Conservation (phyloP, 1,140 invertebrate genomes). For the Diachasmimorpha longicaudata region DNA sequence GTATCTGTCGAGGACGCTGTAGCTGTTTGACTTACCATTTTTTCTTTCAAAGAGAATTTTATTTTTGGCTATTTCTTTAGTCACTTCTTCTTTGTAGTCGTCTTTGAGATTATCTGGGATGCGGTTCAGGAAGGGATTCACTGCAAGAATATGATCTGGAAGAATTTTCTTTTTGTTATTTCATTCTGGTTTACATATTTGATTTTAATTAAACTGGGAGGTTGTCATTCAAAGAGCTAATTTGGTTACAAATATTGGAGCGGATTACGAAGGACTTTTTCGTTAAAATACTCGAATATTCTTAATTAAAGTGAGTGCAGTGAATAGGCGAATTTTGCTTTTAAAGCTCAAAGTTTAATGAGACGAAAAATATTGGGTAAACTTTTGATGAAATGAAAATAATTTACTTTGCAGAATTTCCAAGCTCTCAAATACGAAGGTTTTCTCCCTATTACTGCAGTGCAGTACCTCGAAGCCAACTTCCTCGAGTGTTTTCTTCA, state of each 20-base stretch:
- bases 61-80: constrained; percentile 47
- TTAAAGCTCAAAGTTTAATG: background rate
- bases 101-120: constrained; percentile 70
- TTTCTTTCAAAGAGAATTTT: constrained; percentile 47
- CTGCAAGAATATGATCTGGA: constrained; percentile 72
- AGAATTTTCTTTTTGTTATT: background rate
- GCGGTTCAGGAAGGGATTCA: constrained; percentile 76
- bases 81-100: constrained; percentile 65
- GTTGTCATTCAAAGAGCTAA: too few species aligned
- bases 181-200: too few species aligned
- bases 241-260: background rate
- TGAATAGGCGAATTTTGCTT: background rate
- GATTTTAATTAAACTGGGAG: too few species aligned
- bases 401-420: constrained; percentile 66
- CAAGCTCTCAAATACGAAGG: constrained; percentile 70
- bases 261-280: background rate
- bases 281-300: background rate
- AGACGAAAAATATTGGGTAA: background rate
- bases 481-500: constrained; percentile 68
- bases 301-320: background rate
- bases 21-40: constrained; percentile 40
- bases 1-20: constrained; percentile 53
- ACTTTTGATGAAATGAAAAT: background rate
- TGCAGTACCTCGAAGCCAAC: constrained; percentile 72
- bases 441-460: constrained; percentile 69